Percentiles rank a stretch among this genome's conserved stretches.
phyloP scores from a whole-genome alignment of 92 coral and sea anemone genomes.

The Epizoanthus scotinus region DNA sequence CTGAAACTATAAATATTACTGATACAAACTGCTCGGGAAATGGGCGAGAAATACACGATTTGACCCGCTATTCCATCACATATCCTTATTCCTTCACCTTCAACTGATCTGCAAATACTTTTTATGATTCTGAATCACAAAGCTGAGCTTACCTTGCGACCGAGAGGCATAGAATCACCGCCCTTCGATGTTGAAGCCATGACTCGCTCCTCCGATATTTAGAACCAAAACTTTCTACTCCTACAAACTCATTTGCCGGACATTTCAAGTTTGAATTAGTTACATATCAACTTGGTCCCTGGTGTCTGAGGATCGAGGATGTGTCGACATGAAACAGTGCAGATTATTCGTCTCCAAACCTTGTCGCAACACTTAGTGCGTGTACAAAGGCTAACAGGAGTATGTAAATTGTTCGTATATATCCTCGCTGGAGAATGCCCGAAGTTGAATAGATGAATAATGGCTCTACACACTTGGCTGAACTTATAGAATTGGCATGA shows the following conservation, averaged over 20 bases:
- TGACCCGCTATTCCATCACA: too few species aligned
- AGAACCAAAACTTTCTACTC: conserved; percentile 1
- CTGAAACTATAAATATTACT: too few species aligned
- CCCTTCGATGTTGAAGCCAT: conserved; percentile 8
- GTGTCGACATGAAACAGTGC: neutral
- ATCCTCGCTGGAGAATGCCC: conserved; percentile 26
- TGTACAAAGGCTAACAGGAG: neutral
- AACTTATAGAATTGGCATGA: neutral
- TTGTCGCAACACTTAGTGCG: neutral
- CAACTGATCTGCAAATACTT: neutral
- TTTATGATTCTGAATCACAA: neutral
- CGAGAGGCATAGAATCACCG: neutral
- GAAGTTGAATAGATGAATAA: neutral
- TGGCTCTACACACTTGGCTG: conserved; percentile 1
- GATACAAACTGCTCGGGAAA: too few species aligned
- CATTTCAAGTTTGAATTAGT: neutral
- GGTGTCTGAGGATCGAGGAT: neutral
- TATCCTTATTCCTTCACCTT: too few species aligned
- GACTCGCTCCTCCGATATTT: neutral
- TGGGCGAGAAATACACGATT: too few species aligned
- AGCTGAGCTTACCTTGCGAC: neutral
- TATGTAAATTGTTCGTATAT: conserved; percentile 12
- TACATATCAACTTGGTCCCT: neutral
- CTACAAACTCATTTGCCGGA: neutral
- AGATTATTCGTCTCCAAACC: neutral